Evolutionary conservation across 2,113 vertebrate species (phyloP), one percentile per base, ranked within the genome.

Genomic region (Sapajus apella): DNA sequence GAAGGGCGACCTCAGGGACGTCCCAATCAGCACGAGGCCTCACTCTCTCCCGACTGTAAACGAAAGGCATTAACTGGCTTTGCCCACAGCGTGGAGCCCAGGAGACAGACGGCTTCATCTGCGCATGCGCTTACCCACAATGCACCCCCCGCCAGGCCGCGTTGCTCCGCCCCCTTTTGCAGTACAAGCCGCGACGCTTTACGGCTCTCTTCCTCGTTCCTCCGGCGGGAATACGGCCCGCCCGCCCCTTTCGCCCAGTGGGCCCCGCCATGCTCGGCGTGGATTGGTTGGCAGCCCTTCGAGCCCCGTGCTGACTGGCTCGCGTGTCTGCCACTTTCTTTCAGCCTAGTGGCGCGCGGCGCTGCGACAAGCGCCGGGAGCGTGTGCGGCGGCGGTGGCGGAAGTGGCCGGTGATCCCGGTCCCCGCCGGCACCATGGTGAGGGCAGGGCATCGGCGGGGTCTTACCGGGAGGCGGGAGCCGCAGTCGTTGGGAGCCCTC

Each of bases 351-450:
- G 84, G 92, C 94, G 95, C 93, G 96, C 94, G 3, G 72, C 25
- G 10, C 70, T n/a, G 89, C 9, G 37, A 81, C 25, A 13, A 50
- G 83, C 18, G 55, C 80, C 50, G 52, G 83, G 56, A 82, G 72
- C 83, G 45, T 45, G 92, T 47, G 83, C 72, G 12, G 66, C 58
- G 32, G 86, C 61, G 45, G 90, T 56, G 86, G 93, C 85, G 95
- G 90, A 86, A 96, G 97, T 96, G 92, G 61, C 92, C 91, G 50
- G 85, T 1, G 55, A 85, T 35, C 66, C 76, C 2, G 14, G 79
- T 94, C 64, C 80, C 87, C 37, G 81, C 87, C 52, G 81, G 52
- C 84, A 93, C 23, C 52, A 98, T 98, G 98, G 98, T 98, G 98
- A 98, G 98, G 96, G 90, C 87, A 6, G 0, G 66, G 37, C 12